Evolutionary conservation across 2,113 vertebrate species (phyloP).

Genomic region (Apeltes quadracus): DNA sequence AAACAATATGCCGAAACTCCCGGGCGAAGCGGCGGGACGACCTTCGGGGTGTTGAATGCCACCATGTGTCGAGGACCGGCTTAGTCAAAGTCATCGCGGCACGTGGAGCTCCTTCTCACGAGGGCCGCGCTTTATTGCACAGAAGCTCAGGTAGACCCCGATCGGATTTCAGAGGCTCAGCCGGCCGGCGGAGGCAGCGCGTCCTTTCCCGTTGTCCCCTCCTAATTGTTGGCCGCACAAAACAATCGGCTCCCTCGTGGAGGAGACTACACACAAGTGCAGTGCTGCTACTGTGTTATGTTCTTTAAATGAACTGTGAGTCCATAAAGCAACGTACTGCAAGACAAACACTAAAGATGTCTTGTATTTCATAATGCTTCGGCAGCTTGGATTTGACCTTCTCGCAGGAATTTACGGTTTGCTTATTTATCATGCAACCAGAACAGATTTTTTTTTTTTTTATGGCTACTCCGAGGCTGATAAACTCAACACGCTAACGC

Average conservation of each 20-base stretch:
- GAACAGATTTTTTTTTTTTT: neutral
- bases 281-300: neutral
- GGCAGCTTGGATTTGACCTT: neutral
- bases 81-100: slow-evolving; percentile 58
- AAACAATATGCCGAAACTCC: slow-evolving; percentile 51
- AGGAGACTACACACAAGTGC: slow-evolving; percentile 11
- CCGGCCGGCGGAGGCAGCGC: slow-evolving; percentile 26
- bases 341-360: neutral
- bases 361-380: neutral
- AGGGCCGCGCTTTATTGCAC: slow-evolving; percentile 65
- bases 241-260: slow-evolving; percentile 1
- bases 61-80: slow-evolving; percentile 75
- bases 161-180: slow-evolving; percentile 60
- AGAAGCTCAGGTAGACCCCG: slow-evolving; percentile 64
- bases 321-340: neutral
- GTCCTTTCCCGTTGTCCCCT: slow-evolving; percentile 44
- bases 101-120: slow-evolving; percentile 33
- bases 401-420: neutral
- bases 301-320: neutral
- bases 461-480: neutral
- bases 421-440: too few relatives aligned
- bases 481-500: neutral
- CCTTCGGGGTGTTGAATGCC: slow-evolving; percentile 74
- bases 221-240: slow-evolving; percentile 47
- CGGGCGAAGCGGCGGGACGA: slow-evolving; percentile 52